These are phyloP conservation scores for Phymatocera aterrima DNA, from an alignment of 2,888 invertebrate genomes.

Conservation along the genomic window DNA sequence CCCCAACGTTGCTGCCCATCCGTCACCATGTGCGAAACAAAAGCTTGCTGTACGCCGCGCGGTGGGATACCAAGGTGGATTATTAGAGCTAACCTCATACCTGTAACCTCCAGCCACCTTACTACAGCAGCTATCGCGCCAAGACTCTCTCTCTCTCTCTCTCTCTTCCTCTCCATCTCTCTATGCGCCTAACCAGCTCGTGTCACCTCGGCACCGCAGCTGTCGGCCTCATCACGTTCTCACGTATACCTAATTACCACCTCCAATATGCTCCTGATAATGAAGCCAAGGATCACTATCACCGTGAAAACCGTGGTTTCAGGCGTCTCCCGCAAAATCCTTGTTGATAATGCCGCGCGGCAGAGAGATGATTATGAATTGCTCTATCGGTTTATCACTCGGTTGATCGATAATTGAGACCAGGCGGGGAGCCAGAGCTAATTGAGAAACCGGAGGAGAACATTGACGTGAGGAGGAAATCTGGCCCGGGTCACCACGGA, in stretches of 20 bases:
- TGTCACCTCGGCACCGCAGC: conserved; percentile 32
- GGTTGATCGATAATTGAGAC: neutral
- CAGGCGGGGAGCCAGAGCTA: too few relatives aligned
- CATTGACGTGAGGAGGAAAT: too few relatives aligned
- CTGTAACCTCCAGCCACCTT: conserved; percentile 4
- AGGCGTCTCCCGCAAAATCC: neutral
- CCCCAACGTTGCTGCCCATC: conserved; percentile 26
- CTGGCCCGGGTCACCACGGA: too few relatives aligned
- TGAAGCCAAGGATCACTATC: conserved; percentile 1
- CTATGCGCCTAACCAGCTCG: neutral
- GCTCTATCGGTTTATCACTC: neutral
- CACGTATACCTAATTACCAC: conserved; percentile 30
- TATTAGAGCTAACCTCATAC: conserved; percentile 24
- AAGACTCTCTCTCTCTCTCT: neutral
- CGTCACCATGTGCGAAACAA: conserved; percentile 41
- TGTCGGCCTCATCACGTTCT: conserved; percentile 28
- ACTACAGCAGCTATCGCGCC: neutral
- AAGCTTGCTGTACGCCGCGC: conserved; percentile 29
- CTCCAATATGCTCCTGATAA: conserved; percentile 6
- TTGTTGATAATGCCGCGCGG: neutral
- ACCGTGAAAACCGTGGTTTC: neutral
- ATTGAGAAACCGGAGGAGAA: too few relatives aligned
- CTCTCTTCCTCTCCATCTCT: neutral
- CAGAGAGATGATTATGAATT: neutral
- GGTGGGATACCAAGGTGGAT: conserved; percentile 13